phyloP scores from a whole-genome alignment of 2,797 vertebrate genomes.

The Echeneis naucrates region DNA sequence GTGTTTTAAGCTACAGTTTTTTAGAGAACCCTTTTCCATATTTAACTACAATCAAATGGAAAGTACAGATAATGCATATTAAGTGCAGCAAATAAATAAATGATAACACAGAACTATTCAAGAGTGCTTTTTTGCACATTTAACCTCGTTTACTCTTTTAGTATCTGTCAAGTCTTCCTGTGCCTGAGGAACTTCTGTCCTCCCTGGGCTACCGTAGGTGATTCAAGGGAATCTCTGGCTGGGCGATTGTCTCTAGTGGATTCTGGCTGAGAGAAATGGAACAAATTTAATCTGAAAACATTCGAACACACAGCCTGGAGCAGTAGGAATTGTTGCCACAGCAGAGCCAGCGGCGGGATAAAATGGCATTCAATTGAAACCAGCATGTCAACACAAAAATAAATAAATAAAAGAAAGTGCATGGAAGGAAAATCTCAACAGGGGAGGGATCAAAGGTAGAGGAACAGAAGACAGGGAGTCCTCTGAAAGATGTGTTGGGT shows the following conservation, averaged over 20 bases:
- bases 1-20: conserved; percentile 8
- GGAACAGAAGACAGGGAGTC: conserved; percentile 18
- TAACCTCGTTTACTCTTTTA: conserved; percentile 7
- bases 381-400: conserved; percentile 21
- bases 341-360: conserved; percentile 43
- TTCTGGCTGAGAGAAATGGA: conserved; percentile 60
- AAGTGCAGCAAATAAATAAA: background rate
- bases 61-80: conserved; percentile 7
- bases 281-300: conserved; percentile 65
- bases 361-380: conserved; percentile 53
- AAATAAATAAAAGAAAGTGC: conserved; percentile 37
- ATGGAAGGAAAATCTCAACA: conserved; percentile 20
- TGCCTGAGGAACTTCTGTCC: conserved; percentile 29
- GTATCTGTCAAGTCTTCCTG: conserved; percentile 30
- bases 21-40: background rate
- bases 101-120: background rate
- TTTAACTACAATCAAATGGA: too few species aligned
- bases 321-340: conserved; percentile 45
- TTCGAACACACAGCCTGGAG: conserved; percentile 51
- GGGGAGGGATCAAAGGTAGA: conserved; percentile 34
- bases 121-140: conserved; percentile 6
- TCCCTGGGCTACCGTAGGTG: conserved; percentile 23
- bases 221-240: conserved; percentile 44
- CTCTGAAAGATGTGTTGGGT: conserved; percentile 16
- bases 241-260: conserved; percentile 40